Percentiles rank a stretch among this genome's conserved stretches.
These are phyloP conservation scores for Eilema depressum DNA, from an alignment of 2,888 invertebrate species.

Conservation along the genomic window DNA sequence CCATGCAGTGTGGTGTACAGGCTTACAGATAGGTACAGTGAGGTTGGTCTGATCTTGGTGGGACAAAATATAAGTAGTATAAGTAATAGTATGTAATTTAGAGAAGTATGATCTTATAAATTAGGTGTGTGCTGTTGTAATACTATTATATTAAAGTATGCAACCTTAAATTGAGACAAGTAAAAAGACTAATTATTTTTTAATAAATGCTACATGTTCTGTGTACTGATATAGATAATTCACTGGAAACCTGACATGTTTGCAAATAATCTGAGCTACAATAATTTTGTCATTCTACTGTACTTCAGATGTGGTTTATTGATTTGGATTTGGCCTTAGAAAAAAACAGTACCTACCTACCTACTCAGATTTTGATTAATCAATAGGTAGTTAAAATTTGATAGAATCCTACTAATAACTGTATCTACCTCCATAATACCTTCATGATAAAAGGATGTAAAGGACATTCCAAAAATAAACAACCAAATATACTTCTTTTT, in stretches of 20 bases:
- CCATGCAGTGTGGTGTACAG: neutral
- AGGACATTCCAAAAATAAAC: neutral
- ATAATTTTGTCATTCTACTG: too few species aligned
- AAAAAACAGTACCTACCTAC: too few species aligned
- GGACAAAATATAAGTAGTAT: neutral
- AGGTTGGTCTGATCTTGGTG: neutral
- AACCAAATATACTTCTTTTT: neutral
- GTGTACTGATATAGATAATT: too few species aligned
- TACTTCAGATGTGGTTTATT: neutral
- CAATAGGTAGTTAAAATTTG: too few species aligned
- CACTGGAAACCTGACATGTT: too few species aligned
- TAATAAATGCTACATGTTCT: neutral
- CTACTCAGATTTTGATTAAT: too few species aligned
- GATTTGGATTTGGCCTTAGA: too few species aligned
- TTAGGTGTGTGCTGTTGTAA: neutral
- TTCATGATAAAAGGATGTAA: neutral
- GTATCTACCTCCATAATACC: neutral
- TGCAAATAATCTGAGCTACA: too few species aligned
- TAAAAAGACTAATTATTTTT: too few species aligned
- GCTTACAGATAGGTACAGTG: neutral
- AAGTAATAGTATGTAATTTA: neutral
- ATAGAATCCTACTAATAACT: too few species aligned
- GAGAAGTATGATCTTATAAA: neutral
- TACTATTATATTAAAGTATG: neutral
- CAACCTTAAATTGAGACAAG: neutral